phyloP scores from a whole-genome alignment of 30 jellyfish, hydroid and myxozoan genomes.

The Clytia hemisphaerica region DNA sequence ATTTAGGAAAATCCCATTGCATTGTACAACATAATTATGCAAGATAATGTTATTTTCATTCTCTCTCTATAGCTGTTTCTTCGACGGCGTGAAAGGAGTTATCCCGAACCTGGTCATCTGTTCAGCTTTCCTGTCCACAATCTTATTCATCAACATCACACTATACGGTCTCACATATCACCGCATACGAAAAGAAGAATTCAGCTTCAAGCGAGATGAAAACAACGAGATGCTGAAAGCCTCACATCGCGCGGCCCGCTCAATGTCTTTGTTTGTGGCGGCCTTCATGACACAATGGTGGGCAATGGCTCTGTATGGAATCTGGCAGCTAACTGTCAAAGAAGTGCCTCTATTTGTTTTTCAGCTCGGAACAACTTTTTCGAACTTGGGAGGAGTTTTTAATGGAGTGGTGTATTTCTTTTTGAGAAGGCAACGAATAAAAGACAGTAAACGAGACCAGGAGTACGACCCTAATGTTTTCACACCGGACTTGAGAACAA shows the following conservation, averaged over 20 bases:
- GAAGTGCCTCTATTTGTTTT: background rate
- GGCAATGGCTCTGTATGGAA: constrained; percentile 16
- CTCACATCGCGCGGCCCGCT: constrained; percentile 3
- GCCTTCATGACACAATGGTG: constrained; percentile 9
- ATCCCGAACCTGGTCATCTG: background rate
- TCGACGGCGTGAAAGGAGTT: constrained; percentile 5
- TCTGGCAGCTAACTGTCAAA: background rate
- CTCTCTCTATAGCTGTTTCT: background rate
- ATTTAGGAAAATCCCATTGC: too few relatives aligned
- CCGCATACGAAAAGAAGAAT: background rate
- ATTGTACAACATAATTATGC: too few relatives aligned
- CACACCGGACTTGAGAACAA: too few relatives aligned
- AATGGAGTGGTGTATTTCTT: constrained; percentile 9
- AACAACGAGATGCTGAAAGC: background rate
- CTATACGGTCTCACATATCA: background rate
- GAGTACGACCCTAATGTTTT: too few relatives aligned
- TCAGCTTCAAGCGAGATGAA: background rate
- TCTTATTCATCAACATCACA: background rate
- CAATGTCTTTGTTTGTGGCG: constrained; percentile 8
- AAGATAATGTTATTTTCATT: too few relatives aligned
- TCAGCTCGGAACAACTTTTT: constrained; percentile 8
- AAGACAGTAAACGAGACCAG: too few relatives aligned
- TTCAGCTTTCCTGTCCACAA: background rate
- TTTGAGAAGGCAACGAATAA: too few relatives aligned
- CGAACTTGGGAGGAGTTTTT: constrained; percentile 11